Percentiles rank a stretch among this genome's conserved stretches.
phyloP scores from a whole-genome alignment of 1,140 invertebrate genomes.

The Conus ventricosus region DNA sequence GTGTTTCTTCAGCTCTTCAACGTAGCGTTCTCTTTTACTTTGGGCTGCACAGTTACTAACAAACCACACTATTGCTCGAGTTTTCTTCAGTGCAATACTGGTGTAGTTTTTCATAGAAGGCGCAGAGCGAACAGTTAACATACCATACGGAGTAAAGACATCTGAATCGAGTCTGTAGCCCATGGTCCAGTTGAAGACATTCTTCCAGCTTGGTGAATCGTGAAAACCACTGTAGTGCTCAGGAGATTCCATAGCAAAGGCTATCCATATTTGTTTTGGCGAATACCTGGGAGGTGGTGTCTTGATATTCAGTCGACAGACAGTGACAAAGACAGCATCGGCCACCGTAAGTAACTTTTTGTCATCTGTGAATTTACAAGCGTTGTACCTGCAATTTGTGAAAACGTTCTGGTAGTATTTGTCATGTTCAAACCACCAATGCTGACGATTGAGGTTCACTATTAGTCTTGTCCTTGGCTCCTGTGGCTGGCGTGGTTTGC shows the following conservation, averaged over 20 bases:
- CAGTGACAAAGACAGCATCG: not conserved
- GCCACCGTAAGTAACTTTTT: not conserved
- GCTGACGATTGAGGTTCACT: too few relatives aligned
- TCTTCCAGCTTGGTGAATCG: not conserved
- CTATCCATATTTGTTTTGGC: not conserved
- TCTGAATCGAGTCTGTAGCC: conserved; percentile 26
- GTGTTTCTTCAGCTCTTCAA: conserved; percentile 72
- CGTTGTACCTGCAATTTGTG: not conserved
- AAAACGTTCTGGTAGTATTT: not conserved
- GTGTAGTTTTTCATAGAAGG: conserved; percentile 4
- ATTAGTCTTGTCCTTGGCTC: too few relatives aligned
- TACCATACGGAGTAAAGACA: not conserved
- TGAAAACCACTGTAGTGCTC: not conserved
- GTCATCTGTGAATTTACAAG: not conserved
- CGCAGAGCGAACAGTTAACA: not conserved
- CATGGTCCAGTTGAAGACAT: conserved; percentile 45
- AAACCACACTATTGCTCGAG: not conserved
- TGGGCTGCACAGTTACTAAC: not conserved
- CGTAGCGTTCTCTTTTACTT: not conserved
- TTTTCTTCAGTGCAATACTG: conserved; percentile 26
- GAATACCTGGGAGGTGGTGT: not conserved
- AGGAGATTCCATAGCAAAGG: not conserved
- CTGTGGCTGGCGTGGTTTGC: too few relatives aligned
- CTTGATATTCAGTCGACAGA: not conserved
- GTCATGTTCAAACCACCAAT: not conserved